These are phyloP conservation scores for Corapipo altera DNA, from an alignment of 2,113 vertebrate genomes.

Conservation along the genomic window DNA sequence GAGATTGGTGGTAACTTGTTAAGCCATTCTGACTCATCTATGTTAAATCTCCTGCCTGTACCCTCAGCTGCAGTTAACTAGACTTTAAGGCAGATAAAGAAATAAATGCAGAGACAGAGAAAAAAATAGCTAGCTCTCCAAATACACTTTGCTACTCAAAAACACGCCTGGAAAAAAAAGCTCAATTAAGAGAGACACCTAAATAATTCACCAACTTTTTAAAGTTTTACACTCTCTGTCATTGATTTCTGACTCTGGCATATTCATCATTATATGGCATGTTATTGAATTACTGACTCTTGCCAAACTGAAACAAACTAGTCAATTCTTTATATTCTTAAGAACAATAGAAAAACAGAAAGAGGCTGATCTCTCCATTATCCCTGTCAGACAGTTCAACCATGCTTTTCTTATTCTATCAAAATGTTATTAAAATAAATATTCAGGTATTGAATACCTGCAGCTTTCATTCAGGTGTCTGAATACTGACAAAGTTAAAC, in stretches of 20 bases:
- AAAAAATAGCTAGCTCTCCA: neutral
- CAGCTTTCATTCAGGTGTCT: neutral
- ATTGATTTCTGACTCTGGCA: conserved; percentile 19
- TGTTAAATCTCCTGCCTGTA: neutral
- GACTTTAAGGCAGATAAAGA: neutral
- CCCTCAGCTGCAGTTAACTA: neutral
- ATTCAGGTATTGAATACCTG: neutral
- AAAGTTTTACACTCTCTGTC: neutral
- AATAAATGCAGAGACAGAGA: neutral
- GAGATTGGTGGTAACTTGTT: neutral
- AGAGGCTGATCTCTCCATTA: neutral
- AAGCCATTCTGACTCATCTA: neutral
- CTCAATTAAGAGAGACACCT: neutral
- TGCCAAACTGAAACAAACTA: neutral
- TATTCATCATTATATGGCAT: conserved; percentile 13
- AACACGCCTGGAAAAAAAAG: neutral
- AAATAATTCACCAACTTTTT: conserved; percentile 26
- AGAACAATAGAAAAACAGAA: neutral
- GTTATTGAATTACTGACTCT: conserved; percentile 8
- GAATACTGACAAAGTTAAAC: neutral
- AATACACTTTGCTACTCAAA: neutral
- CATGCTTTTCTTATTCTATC: neutral
- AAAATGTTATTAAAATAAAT: neutral
- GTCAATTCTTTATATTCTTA: neutral
- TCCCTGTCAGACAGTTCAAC: neutral